These are phyloP conservation scores for Nannospalax galili DNA, from an alignment of 2,113 vertebrate species.

Conservation along the genomic window DNA sequence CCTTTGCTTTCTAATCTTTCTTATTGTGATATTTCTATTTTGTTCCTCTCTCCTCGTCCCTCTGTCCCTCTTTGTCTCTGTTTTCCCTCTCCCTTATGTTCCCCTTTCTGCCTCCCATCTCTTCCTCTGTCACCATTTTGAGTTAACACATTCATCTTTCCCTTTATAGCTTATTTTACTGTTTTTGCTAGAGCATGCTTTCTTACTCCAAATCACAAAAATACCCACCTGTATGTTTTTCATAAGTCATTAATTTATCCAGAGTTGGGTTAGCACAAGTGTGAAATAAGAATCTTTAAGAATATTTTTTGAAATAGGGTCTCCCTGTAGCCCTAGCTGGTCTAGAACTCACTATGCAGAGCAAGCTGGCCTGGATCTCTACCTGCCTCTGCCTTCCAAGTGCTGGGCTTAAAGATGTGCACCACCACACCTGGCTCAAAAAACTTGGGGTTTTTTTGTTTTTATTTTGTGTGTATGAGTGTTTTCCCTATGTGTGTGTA, in stretches of 20 bases:
- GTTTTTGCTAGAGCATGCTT: background rate
- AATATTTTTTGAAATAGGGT: too few species aligned
- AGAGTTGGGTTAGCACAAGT: background rate
- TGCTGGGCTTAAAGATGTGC: too few species aligned
- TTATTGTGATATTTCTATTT: background rate
- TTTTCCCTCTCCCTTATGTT: background rate
- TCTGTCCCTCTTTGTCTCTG: background rate
- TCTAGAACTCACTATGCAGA: too few species aligned
- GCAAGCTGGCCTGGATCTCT: too few species aligned
- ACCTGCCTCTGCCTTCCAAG: too few species aligned
- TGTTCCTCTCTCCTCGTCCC: background rate
- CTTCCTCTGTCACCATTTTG: background rate
- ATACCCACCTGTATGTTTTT: background rate
- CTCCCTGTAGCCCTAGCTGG: too few species aligned
- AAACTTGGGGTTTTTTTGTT: too few species aligned
- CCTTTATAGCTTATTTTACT: background rate
- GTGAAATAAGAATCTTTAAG: background rate
- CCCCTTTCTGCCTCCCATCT: background rate
- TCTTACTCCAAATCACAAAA: background rate
- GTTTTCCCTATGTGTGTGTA: too few species aligned
- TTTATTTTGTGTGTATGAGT: too few species aligned
- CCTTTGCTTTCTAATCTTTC: slow-evolving; percentile 15
- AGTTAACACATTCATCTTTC: slow-evolving; percentile 33
- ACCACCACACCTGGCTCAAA: too few species aligned
- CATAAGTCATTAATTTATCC: background rate